These are phyloP conservation scores for Hoplias malabaricus DNA, from an alignment of 2,113 vertebrate species.

Conservation along the genomic window DNA sequence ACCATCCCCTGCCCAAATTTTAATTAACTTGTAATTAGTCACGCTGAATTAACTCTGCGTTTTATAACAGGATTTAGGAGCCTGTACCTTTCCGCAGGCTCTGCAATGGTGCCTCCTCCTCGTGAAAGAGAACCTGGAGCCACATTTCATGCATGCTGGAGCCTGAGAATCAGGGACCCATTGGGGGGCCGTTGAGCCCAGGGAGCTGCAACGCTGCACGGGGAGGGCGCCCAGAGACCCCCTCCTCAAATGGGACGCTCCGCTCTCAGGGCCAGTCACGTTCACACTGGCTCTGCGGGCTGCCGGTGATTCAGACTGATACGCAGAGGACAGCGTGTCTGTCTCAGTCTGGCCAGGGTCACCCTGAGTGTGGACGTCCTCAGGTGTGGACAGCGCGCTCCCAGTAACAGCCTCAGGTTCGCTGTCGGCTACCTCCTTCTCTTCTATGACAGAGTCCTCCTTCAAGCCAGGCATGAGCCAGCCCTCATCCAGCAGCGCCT, in stretches of 20 bases:
- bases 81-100: slow-evolving; percentile 92
- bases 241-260: slow-evolving; percentile 75
- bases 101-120: slow-evolving; percentile 97
- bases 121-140: slow-evolving; percentile 94
- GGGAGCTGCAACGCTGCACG: slow-evolving; percentile 80
- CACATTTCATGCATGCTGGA: slow-evolving; percentile 96
- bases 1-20: neutral
- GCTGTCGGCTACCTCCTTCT: slow-evolving; percentile 96
- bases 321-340: neutral
- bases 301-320: slow-evolving; percentile 46
- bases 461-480: slow-evolving; percentile 77
- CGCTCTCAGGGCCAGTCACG: slow-evolving; percentile 79
- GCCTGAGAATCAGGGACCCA: slow-evolving; percentile 97
- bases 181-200: slow-evolving; percentile 91
- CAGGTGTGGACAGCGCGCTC: slow-evolving; percentile 61
- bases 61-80: neutral
- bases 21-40: neutral
- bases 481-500: slow-evolving; percentile 50
- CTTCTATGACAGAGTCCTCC: slow-evolving; percentile 96
- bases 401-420: slow-evolving; percentile 70
- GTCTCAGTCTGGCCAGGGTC: slow-evolving; percentile 62
- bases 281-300: slow-evolving; percentile 62
- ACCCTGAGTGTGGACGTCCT: slow-evolving; percentile 71
- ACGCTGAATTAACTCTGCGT: neutral
- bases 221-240: slow-evolving; percentile 73